These are phyloP conservation scores for Agrilus biguttatus DNA, from an alignment of 2,888 invertebrate genomes.

Conservation along the genomic window DNA sequence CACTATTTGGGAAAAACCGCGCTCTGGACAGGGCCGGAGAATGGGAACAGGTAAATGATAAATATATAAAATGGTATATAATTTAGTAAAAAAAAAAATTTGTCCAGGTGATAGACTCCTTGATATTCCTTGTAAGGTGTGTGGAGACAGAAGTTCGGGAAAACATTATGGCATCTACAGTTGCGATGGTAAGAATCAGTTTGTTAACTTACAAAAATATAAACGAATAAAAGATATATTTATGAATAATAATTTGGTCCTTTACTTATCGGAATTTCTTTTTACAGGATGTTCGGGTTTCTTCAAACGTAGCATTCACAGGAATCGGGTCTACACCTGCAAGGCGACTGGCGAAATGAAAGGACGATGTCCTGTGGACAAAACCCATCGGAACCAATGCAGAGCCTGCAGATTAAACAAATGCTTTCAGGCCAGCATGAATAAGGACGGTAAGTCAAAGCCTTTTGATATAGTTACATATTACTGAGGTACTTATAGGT, in stretches of 20 bases:
- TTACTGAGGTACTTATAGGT: too few species aligned
- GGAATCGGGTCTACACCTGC: slow-evolving; percentile 92
- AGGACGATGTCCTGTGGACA: slow-evolving; percentile 90
- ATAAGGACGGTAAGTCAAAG: slow-evolving; percentile 79
- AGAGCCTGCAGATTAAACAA: slow-evolving; percentile 87
- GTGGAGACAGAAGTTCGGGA: slow-evolving; percentile 95
- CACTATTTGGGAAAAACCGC: slow-evolving; percentile 46
- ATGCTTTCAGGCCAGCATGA: slow-evolving; percentile 94
- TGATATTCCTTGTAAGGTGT: slow-evolving; percentile 98
- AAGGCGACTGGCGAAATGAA: slow-evolving; percentile 88
- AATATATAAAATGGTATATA: too few species aligned
- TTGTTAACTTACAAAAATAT: not conserved
- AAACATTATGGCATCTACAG: slow-evolving; percentile 99
- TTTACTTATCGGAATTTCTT: not conserved
- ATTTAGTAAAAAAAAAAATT: slow-evolving; percentile 5
- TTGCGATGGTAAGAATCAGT: slow-evolving; percentile 73
- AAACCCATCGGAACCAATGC: slow-evolving; percentile 94
- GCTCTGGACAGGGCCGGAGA: slow-evolving; percentile 48
- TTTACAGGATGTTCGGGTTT: slow-evolving; percentile 80
- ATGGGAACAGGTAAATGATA: slow-evolving; percentile 54
- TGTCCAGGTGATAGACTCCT: slow-evolving; percentile 80
- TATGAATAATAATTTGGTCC: too few species aligned
- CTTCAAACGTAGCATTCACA: slow-evolving; percentile 91
- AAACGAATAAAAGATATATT: too few species aligned
- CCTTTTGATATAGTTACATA: too few species aligned